A percentile compares a stretch with the other conserved stretches of the same genome.
These are phyloP conservation scores for Peromyscus leucopus DNA, from an alignment of 2,113 vertebrate species.

Conservation along the genomic window DNA sequence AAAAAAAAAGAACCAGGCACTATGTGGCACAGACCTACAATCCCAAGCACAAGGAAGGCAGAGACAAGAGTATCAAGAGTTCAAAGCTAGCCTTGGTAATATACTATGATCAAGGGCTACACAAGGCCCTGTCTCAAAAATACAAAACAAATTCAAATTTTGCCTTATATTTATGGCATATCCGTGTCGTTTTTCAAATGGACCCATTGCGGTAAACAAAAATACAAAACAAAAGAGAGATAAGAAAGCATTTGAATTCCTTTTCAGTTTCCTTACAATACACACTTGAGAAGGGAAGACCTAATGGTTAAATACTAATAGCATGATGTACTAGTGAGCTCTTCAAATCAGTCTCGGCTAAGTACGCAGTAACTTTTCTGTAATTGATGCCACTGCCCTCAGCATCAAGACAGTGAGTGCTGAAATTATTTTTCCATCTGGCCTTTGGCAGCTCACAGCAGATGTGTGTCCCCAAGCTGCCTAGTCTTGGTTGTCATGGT, in stretches of 20 bases:
- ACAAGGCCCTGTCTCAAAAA: not conserved
- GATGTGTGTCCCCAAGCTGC: constrained; percentile 55
- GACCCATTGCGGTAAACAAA: not conserved
- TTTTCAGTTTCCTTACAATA: constrained; percentile 8
- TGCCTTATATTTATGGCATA: too few relatives aligned
- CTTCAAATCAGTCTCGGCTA: constrained; percentile 32
- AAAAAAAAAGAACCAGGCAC: not conserved
- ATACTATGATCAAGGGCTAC: not conserved
- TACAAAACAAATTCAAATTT: not conserved
- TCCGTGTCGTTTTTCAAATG: too few relatives aligned
- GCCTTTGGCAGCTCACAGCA: constrained; percentile 56
- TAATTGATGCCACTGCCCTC: constrained; percentile 1
- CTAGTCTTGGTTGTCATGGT: constrained; percentile 44
- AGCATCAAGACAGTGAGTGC: constrained; percentile 26
- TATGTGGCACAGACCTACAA: not conserved
- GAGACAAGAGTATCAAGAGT: not conserved
- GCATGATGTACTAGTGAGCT: constrained; percentile 24
- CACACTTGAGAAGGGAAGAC: not conserved
- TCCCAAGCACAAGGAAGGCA: not conserved
- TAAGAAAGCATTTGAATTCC: not conserved
- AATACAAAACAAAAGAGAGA: not conserved
- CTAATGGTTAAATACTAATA: constrained; percentile 40
- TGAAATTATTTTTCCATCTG: constrained; percentile 70
- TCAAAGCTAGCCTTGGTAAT: not conserved
- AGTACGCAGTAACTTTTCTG: constrained; percentile 23